Evolutionary conservation across 2,797 vertebrate species (phyloP), one percentile per base, ranked within the genome.

Genomic region (Pseudochaenichthys georgianus): DNA sequence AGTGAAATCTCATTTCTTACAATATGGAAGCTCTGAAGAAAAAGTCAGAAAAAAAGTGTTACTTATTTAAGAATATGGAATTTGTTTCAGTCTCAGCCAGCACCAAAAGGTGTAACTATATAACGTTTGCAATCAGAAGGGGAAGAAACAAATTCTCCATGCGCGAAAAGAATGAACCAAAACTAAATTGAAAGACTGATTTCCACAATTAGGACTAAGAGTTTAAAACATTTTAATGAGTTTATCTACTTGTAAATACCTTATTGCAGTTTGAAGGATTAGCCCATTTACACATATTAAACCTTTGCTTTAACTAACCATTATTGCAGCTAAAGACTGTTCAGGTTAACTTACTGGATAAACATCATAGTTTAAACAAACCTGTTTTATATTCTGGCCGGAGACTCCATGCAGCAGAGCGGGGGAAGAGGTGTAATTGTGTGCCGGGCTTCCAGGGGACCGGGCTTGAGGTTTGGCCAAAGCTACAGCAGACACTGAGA

Each of bases 351-450:
- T 13, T 3, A 47, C 13, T 48, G 13, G 62, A n/a, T n/a, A 73
- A 53, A 46, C 42, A 66, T 50, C 11, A 5, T 19, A 71, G 38
- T 9, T 21, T 9, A 75, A 60, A 75, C 57, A 78, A 3, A 99
- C 98, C 97, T 99, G 98, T 92, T 99, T 99, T 89, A 99, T 97
- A 87, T 93, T 99, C n/a, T 97, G 95, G 73, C 95, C 95, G 57
- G 93, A 80, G 19, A 99, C 91, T 0, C 97, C 97, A 86, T 99
- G 97, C 77, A 99, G 93, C 66, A 99, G 82, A 0, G 96, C 85
- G 3, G 93, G 73, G 4, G 96, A 92, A 28, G 92, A 60, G 0
- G 92, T 83, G 92, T 90, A 83, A 92, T 90, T 87, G 91, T 93
- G 81, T 70, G 92, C 93, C 0, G 96, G 95, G 54, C 92, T 96